These are phyloP conservation scores for Clistopyga incitator DNA, from an alignment of 2,888 invertebrate genomes.

Conservation along the genomic window DNA sequence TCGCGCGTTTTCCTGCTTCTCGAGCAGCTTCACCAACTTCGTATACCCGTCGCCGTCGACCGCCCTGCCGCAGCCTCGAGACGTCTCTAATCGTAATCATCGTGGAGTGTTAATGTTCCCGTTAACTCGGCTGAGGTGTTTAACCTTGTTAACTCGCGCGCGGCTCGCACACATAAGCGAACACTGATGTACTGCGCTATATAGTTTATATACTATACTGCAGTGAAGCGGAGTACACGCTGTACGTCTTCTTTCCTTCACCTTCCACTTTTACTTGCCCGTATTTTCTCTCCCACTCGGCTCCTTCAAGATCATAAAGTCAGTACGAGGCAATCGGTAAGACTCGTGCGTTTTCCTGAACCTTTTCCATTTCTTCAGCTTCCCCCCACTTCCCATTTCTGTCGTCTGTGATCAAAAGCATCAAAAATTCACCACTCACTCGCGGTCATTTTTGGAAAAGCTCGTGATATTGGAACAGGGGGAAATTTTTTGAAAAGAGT, in stretches of 20 bases:
- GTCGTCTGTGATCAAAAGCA: not conserved
- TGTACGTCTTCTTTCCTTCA: conserved; percentile 45
- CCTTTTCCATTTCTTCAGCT: conserved; percentile 8
- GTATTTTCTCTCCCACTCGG: conserved; percentile 45
- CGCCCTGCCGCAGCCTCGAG: conserved; percentile 75
- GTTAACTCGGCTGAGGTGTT: conserved; percentile 84
- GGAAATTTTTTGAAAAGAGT: too few species aligned
- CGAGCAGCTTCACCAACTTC: conserved; percentile 65
- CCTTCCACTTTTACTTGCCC: conserved; percentile 22
- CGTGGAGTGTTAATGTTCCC: conserved; percentile 83
- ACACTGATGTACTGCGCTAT: conserved; percentile 33
- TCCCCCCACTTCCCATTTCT: conserved; percentile 35
- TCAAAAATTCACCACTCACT: not conserved
- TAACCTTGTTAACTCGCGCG: conserved; percentile 83
- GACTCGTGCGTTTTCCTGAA: conserved; percentile 68
- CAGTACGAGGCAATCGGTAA: conserved; percentile 51
- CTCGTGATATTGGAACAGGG: too few species aligned
- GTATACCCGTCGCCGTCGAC: conserved; percentile 66
- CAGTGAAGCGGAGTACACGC: conserved; percentile 27
- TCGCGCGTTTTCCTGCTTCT: conserved; percentile 66
- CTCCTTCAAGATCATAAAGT: conserved; percentile 42
- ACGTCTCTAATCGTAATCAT: conserved; percentile 84
- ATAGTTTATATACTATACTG: conserved; percentile 36
- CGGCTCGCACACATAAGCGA: conserved; percentile 70
- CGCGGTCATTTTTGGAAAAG: too few species aligned